Evolutionary conservation across 2,888 invertebrate genomes (phyloP).

Genomic region (Gibbula magus): DNA sequence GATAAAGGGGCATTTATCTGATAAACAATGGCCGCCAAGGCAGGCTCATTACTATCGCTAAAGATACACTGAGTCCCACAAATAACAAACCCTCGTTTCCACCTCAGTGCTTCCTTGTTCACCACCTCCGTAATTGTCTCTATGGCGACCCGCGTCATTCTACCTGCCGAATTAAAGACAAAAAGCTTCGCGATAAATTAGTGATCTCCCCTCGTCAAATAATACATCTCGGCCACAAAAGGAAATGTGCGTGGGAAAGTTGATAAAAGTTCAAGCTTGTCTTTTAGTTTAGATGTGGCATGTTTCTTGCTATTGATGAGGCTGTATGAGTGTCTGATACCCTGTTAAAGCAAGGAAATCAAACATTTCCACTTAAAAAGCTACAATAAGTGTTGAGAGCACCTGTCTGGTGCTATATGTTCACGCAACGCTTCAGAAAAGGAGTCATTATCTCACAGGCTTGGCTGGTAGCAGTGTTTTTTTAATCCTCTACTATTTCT

Average conservation of each 20-base stretch:
- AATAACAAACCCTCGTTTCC: constrained; percentile 15
- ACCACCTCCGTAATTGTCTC: constrained; percentile 8
- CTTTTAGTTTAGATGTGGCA: neutral
- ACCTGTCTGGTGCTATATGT: constrained; percentile 14
- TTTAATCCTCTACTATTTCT: neutral
- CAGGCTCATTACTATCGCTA: constrained; percentile 27
- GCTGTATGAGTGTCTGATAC: neutral
- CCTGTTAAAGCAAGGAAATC: neutral
- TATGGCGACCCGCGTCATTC: neutral
- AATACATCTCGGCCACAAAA: constrained; percentile 7
- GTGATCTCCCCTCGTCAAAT: constrained; percentile 6
- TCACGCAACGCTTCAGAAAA: constrained; percentile 13
- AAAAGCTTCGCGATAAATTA: constrained; percentile 15
- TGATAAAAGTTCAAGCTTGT: neutral
- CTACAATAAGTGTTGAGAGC: constrained; percentile 4
- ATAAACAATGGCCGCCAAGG: constrained; percentile 28
- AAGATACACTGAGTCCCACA: constrained; percentile 6
- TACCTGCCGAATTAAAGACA: constrained; percentile 17
- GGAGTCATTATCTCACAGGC: neutral
- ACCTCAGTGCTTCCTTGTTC: neutral
- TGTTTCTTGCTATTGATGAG: neutral
- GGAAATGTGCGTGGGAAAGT: constrained; percentile 22
- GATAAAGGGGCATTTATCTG: constrained; percentile 22
- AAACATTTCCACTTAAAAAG: constrained; percentile 9
- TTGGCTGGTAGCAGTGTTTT: neutral